Evolutionary conservation across 2,797 vertebrate species (phyloP).

Genomic region (Poecilia wingei): DNA sequence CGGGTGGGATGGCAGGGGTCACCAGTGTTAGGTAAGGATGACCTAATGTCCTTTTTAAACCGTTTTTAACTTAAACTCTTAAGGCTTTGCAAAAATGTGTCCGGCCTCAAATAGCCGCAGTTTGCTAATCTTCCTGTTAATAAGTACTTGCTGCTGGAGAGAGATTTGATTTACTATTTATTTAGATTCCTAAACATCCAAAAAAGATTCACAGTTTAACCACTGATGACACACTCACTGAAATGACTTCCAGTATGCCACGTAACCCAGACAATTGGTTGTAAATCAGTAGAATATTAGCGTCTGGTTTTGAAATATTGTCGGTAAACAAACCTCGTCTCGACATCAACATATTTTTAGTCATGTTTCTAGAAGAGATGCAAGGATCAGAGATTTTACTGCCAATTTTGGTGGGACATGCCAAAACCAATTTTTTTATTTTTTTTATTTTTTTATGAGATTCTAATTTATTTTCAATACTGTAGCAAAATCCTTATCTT

Average conservation of each 20-base stretch:
- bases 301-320: neutral
- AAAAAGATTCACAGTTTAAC: neutral
- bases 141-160: neutral
- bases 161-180: neutral
- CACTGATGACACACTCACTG: neutral
- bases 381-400: neutral
- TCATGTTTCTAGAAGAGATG: neutral
- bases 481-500: too few relatives aligned
- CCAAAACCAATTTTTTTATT: neutral
- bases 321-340: neutral
- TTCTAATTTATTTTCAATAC: neutral
- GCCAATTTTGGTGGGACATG: neutral
- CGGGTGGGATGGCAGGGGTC: neutral
- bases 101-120: neutral
- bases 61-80: conserved; percentile 8
- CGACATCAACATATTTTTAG: neutral
- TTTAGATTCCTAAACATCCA: neutral
- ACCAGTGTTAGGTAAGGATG: conserved; percentile 25
- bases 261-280: neutral
- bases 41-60: conserved; percentile 6
- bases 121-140: conserved; percentile 5
- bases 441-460: neutral
- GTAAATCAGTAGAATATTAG: neutral
- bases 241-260: neutral
- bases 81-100: neutral